Evolutionary conservation across 2,113 vertebrate genomes (phyloP).

Genomic region (Strigops habroptila): DNA sequence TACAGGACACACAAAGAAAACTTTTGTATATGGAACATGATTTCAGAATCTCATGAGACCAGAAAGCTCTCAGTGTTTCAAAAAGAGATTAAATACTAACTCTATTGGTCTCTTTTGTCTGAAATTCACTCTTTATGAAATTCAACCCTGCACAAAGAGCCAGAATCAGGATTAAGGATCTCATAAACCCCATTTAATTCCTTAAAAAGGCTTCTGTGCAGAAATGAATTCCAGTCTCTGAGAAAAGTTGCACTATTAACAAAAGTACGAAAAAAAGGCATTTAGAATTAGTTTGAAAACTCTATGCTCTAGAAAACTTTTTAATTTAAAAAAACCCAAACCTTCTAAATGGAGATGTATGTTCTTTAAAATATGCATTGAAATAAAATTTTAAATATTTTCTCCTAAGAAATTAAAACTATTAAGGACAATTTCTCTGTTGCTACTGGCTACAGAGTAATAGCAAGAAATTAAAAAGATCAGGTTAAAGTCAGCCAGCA

Average conservation of each 20-base stretch:
- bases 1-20: conserved; percentile 22
- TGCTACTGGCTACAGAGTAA: not conserved
- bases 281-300: not conserved
- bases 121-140: conserved; percentile 44
- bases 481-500: not conserved
- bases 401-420: not conserved
- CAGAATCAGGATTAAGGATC: conserved; percentile 39
- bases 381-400: not conserved
- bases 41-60: conserved; percentile 22
- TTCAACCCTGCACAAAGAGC: conserved; percentile 17
- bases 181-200: conserved; percentile 33
- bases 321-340: not conserved
- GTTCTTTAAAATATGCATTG: not conserved
- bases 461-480: not conserved
- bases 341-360: not conserved
- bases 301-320: not conserved
- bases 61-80: conserved; percentile 7
- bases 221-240: conserved; percentile 1
- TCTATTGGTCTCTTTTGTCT: not conserved
- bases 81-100: conserved; percentile 34
- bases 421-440: not conserved
- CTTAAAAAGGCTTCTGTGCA: conserved; percentile 33
- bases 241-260: not conserved
- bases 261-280: not conserved
- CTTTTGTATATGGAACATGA: not conserved